Evolutionary conservation across 1,140 invertebrate species (phyloP).

Genomic region (Oreohelix idahoensis): DNA sequence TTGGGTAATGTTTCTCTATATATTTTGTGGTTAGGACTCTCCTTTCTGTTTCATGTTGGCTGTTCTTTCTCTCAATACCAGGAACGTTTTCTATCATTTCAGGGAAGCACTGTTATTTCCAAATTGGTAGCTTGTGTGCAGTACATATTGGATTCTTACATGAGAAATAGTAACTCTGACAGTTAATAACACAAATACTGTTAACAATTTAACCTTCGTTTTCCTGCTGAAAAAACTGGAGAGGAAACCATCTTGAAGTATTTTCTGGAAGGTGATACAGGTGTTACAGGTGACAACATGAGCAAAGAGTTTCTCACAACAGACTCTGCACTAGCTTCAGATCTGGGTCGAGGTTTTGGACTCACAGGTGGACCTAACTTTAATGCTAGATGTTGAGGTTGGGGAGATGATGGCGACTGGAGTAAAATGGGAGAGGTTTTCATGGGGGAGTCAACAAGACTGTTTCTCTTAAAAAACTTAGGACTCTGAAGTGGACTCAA

Average conservation of each 20-base stretch:
- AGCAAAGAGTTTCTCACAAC: neutral
- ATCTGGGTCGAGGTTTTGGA: neutral
- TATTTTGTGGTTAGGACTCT: no score
- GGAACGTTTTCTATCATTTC: no score
- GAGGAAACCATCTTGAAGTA: neutral
- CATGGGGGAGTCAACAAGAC: neutral
- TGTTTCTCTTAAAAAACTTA: neutral
- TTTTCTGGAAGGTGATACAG: neutral
- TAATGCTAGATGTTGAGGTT: neutral
- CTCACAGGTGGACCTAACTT: neutral
- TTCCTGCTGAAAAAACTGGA: neutral
- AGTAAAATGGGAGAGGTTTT: neutral
- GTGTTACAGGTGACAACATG: neutral
- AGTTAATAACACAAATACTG: neutral
- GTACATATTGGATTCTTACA: no score
- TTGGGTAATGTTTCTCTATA: no score
- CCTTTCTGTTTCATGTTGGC: no score
- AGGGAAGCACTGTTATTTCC: no score
- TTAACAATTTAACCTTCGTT: neutral
- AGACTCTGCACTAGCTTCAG: neutral
- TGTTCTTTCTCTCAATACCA: no score
- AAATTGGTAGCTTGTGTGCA: no score
- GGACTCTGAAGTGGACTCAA: neutral
- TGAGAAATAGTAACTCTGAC: no score
- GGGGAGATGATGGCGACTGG: neutral